Evolutionary conservation across 2,888 invertebrate genomes (phyloP).

Genomic region (Chalcosyrphus nemorum): DNA sequence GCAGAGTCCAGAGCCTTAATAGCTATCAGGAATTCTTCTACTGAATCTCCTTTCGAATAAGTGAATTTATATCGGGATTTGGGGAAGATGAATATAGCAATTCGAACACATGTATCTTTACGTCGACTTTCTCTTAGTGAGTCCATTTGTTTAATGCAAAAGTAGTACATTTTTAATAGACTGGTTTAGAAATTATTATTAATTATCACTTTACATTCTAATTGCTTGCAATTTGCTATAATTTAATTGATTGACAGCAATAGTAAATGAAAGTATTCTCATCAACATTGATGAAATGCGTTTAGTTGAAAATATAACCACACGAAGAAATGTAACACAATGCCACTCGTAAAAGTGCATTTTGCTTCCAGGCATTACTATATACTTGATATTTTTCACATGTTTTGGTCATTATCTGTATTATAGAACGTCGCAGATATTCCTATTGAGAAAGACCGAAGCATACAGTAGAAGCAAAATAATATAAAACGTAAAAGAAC

Average conservation of each 20-base stretch:
- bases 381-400: neutral
- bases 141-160: too few relatives aligned
- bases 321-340: conserved; percentile 2
- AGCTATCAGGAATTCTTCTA: too few relatives aligned
- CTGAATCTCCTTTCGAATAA: too few relatives aligned
- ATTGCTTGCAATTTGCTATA: neutral
- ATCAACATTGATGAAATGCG: conserved; percentile 10
- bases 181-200: neutral
- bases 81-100: too few relatives aligned
- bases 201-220: neutral
- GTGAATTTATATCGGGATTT: too few relatives aligned
- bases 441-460: neutral
- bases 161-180: too few relatives aligned
- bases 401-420: neutral
- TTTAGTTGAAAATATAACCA: conserved; percentile 20
- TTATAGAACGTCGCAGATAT: neutral
- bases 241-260: conserved; percentile 7
- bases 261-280: neutral
- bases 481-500: too few relatives aligned
- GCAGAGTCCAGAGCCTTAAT: too few relatives aligned
- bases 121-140: too few relatives aligned
- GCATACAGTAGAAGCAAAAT: conserved; percentile 1
- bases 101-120: too few relatives aligned
- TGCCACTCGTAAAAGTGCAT: neutral
- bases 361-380: neutral